Evolutionary conservation across 2,797 vertebrate species (phyloP).

Genomic region (Sebastes kiyomatsui): DNA sequence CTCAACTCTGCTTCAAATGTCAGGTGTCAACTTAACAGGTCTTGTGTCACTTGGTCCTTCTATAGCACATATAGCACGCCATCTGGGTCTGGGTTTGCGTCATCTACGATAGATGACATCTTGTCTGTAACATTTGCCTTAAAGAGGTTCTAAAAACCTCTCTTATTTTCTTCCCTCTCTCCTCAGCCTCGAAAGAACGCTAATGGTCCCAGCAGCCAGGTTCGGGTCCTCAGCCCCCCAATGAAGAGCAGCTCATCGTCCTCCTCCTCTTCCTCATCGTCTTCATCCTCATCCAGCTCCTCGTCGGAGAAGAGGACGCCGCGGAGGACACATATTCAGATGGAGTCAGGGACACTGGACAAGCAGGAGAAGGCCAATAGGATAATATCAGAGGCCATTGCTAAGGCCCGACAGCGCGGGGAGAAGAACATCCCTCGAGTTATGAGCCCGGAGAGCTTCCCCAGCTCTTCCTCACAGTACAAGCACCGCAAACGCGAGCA

Average conservation of each 20-base stretch:
- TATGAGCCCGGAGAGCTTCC: slow-evolving; percentile 98
- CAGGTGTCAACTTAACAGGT: not conserved
- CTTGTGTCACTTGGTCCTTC: not conserved
- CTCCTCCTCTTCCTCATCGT: slow-evolving; percentile 81
- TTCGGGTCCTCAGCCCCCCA: slow-evolving; percentile 92
- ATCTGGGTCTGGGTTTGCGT: not conserved
- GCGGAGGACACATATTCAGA: slow-evolving; percentile 81
- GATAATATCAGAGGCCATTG: slow-evolving; percentile 98
- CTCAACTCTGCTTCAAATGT: not conserved
- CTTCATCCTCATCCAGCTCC: slow-evolving; percentile 83
- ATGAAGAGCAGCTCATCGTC: slow-evolving; percentile 89
- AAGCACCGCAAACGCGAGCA: slow-evolving; percentile 84
- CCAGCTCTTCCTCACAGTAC: slow-evolving; percentile 87
- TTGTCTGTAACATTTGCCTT: not conserved
- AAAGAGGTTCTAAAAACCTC: not conserved
- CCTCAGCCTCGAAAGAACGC: slow-evolving; percentile 95
- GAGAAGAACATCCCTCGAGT: slow-evolving; percentile 98
- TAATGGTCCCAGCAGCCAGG: slow-evolving; percentile 91
- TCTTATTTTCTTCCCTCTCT: slow-evolving; percentile 22
- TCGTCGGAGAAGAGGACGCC: slow-evolving; percentile 89
- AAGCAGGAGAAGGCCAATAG: slow-evolving; percentile 99
- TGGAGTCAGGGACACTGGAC: slow-evolving; percentile 81
- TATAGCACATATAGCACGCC: not conserved
- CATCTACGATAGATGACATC: not conserved
- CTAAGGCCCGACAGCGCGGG: slow-evolving; percentile 94